Base-by-base conservation (phyloP, 2,797 vertebrate genomes). In the Myotis findleyi region DNA sequence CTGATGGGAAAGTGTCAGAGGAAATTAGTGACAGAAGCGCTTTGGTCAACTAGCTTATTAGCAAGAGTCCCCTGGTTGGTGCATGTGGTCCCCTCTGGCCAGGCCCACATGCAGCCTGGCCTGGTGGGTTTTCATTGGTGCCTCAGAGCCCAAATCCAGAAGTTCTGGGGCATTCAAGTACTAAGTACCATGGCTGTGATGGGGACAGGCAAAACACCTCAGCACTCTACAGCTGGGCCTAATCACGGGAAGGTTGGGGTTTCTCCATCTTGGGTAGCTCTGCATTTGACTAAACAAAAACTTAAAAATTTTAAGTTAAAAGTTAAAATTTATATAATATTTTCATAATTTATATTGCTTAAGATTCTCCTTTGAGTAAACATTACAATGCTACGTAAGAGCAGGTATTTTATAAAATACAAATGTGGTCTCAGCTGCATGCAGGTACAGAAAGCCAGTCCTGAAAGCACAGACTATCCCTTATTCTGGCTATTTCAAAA, bases 271-370 rank as follows among this genome's bases (percentile, higher is more conserved):
- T 20, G 7, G 57, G 20, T 18, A 79, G 57, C 64, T 87, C 47
- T 55, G 62, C 7, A 30, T 64, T 72, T 62, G 59, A 96, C 81
- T 79, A 84, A 90, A 81, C 83, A 91, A 59, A 93, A 90, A 49
- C 84, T 93, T 30, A 88, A 93, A 75, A 73, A 55, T 13, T 47
- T 80, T 77, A 94, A 95, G 59, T 96, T 94, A 96, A 92, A 97
- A 94, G 83, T 87, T 62, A 83, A 38, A 68, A 91, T 95, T 93
- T 92, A 87, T 77, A 87, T 49, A 83, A 38, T 80, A 84, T n/a
- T 72, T 87, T 91, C 81, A 93, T 97, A 95, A 95, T 94, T 97
- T 97, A 97, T 96, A 95, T 88, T 89, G 57, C 69, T 96, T 95
- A 93, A 36, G 83, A 33, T 92, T 86, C 90, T 81, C 87, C 77